phyloP scores from a whole-genome alignment of 2,113 vertebrate species.

The Aplodontia rufa region DNA sequence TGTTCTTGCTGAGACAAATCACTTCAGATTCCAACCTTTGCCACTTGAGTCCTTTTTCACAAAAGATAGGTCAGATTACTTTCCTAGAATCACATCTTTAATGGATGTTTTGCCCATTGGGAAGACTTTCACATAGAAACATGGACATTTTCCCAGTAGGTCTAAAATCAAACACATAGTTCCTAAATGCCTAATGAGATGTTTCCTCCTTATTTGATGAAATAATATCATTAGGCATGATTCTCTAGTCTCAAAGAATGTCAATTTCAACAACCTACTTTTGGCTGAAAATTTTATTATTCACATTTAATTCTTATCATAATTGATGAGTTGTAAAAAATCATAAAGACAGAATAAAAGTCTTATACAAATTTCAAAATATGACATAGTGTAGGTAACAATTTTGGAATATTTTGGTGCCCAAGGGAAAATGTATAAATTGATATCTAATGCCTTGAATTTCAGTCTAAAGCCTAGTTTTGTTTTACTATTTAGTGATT shows the following conservation, averaged over 20 bases:
- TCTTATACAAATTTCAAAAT: conserved; percentile 41
- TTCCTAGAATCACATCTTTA: conserved; percentile 50
- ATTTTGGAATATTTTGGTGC: conserved; percentile 22
- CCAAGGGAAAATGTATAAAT: background rate
- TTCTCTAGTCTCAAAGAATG: conserved; percentile 11
- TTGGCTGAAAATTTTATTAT: background rate
- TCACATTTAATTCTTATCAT: conserved; percentile 2
- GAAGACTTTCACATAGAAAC: background rate
- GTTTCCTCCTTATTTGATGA: background rate
- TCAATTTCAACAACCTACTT: conserved; percentile 13
- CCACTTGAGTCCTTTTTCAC: background rate
- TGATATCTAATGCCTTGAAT: conserved; percentile 35
- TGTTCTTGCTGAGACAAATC: too few species aligned
- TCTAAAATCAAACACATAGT: conserved; percentile 24
- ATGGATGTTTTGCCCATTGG: background rate
- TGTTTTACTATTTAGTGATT: conserved; percentile 13
- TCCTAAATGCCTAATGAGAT: conserved; percentile 35
- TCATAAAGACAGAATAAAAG: background rate
- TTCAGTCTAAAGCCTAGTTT: conserved; percentile 2
- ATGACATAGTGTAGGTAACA: background rate
- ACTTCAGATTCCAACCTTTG: too few species aligned
- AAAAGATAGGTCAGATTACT: conserved; percentile 24
- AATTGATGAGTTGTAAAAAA: conserved; percentile 40
- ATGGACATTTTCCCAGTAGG: background rate
- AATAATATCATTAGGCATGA: conserved; percentile 34